Evolutionary conservation across 2,888 invertebrate genomes (phyloP), one percentile per base, ranked within the genome.

Genomic region (Xestia sexstrigata): DNA sequence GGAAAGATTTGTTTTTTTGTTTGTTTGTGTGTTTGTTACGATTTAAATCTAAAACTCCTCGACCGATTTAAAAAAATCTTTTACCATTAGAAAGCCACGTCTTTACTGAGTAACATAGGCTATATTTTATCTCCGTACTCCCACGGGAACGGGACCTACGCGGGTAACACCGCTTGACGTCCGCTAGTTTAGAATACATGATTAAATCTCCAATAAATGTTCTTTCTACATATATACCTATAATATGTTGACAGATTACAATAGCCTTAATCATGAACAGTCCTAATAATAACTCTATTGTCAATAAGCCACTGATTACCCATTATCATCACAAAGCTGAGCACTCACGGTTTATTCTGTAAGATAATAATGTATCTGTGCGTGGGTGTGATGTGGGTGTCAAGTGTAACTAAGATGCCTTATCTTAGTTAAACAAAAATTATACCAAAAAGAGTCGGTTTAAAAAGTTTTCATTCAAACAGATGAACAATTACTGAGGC

Each of bases 281-380:
- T 9, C 30, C 67, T 63, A 68, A 23, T 62, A 47, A 49, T 75
- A 79, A n/a, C 20, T 1, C 30, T 47, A 62, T 75, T 79, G 67
- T 66, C n/a, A 47, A 35, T 55, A 49, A 58, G 47, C 42, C 39
- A 0, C 30, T 74, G 15, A 79, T 52, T 52, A 35, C 11, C 17
- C 52, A 74, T 80, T 74, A 45, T 39, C 35, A 4, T 13, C 6
- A 69, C 42, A 62, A 78, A 69, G 58, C 39, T 76, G 7, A 78
- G 20, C 47, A 55, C 39, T 78, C n/a, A 49, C 6, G 20, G 30
- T 17, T 35, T 2, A 42, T 26, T 72, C 0, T 52, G 0, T 39
- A 49, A 30, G 15, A 78, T 47, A 65, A 63, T 75, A 20, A 35
- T 35, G 62, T 35, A 5, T 15, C 17, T 62, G 23, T 8, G 45